Percentiles rank a stretch among this genome's conserved stretches.
These are phyloP conservation scores for Proterorhinus semilunaris DNA, from an alignment of 2,113 vertebrate species.

Conservation along the genomic window DNA sequence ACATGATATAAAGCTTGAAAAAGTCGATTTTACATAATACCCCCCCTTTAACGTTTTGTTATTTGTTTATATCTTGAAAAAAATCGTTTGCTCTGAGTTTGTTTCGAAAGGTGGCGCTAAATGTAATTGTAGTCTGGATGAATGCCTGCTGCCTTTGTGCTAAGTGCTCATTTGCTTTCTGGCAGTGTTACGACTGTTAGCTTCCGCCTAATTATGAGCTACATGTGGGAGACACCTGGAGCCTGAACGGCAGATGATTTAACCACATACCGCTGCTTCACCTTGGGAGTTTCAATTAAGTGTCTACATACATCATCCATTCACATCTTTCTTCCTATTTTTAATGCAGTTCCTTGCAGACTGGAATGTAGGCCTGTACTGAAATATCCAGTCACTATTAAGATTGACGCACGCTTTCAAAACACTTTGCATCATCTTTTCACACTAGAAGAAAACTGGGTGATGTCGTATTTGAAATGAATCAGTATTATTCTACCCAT, in stretches of 20 bases:
- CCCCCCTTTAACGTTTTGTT: too few relatives aligned
- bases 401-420: not conserved
- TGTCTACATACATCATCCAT: slow-evolving; percentile 16
- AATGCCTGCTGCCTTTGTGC: slow-evolving; percentile 61
- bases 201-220: slow-evolving; percentile 63
- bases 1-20: too few relatives aligned
- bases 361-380: slow-evolving; percentile 5
- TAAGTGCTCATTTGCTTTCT: slow-evolving; percentile 64
- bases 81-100: not conserved
- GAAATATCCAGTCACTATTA: not conserved
- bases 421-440: slow-evolving; percentile 17
- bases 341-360: not conserved
- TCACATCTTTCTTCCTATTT: slow-evolving; percentile 19
- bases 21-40: too few relatives aligned
- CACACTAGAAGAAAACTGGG: slow-evolving; percentile 3
- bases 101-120: slow-evolving; percentile 15
- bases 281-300: slow-evolving; percentile 15
- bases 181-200: slow-evolving; percentile 44
- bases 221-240: slow-evolving; percentile 76
- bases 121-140: slow-evolving; percentile 24
- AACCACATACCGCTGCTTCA: slow-evolving; percentile 17
- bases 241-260: slow-evolving; percentile 33
- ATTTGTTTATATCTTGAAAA: too few relatives aligned
- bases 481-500: slow-evolving; percentile 15
- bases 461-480: slow-evolving; percentile 16